Base-by-base conservation (phyloP, 2,888 invertebrate genomes). In the Drosophila macrothrix region DNA sequence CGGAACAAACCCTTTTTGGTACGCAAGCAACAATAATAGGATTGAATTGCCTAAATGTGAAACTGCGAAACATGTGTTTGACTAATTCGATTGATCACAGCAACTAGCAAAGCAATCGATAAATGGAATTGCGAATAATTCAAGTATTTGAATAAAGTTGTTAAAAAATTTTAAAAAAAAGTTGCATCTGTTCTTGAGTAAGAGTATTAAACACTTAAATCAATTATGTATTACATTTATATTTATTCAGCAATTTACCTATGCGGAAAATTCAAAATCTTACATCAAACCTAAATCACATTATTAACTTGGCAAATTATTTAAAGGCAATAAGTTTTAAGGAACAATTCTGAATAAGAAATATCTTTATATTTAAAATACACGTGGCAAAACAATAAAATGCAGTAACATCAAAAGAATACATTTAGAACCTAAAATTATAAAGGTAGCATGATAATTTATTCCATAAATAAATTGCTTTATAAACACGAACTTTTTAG, bases 1-100 rank as follows among this genome's bases (percentile, higher is more conserved):
- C 84, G 86, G 86, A 84, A 84, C 89, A 84, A 75, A 84, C 69
- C 63, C 55, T 53, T 82, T 14, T 39, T 39, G 16, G 64, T 62
- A 68, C n/a, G 19, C 39, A 46, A 50, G 46, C 29, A 55, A 53
- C 55, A 61, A 63, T n/a, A 67, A 66, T 59, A 46, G 56, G 14
- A 43, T 31, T 43, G 22, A 49, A 39, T 54, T 35, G 33, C 35
- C 35, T n/a, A 29, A 56, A 37, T 28, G 6, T 14, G n/a, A 28
- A 28, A 28, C 28, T 12, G 19, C 6, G 37, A 58, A 65, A 41
- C 29, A 58, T 28, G 29, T 39, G 16, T 49, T 67, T 39, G 25
- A 16, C 50, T 25, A 14, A 65, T 62, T 46, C 16, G 22, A 46
- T 33, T 37, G 37, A 31, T 16, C 29, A 37, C 29, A 29, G 35